phyloP scores from a whole-genome alignment of 2,113 vertebrate species.

The Python bivittatus region DNA sequence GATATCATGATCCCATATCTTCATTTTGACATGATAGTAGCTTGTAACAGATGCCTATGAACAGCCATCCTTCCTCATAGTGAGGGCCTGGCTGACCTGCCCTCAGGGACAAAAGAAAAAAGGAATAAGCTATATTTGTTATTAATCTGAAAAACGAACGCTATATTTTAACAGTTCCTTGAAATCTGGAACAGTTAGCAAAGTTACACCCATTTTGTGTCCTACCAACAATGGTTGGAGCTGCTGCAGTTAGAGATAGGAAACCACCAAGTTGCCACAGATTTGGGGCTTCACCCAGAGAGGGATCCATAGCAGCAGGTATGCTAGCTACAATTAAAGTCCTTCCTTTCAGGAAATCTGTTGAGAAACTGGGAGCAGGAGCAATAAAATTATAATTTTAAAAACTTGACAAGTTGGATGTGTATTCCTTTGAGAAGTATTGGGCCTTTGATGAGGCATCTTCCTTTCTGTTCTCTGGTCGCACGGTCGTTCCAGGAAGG shows the following conservation, averaged over 20 bases:
- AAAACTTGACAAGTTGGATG: not conserved
- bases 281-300: not conserved
- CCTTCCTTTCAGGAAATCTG: not conserved
- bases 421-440: not conserved
- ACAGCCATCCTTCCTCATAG: not conserved
- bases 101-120: not conserved
- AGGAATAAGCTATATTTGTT: not conserved
- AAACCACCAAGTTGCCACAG: not conserved
- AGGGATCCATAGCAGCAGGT: not conserved
- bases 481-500: not conserved
- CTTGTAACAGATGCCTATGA: not conserved
- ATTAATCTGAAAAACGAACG: not conserved
- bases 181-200: not conserved
- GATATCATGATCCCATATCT: not conserved
- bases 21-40: not conserved
- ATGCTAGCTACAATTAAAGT: not conserved
- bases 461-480: not conserved
- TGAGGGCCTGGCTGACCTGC: not conserved
- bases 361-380: not conserved
- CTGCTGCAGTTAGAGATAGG: slow-evolving; percentile 65
- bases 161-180: not conserved
- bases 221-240: slow-evolving; percentile 81
- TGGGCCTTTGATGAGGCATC: not conserved
- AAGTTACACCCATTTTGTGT: slow-evolving; percentile 75
- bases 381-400: not conserved